phyloP scores from a whole-genome alignment of 2,797 vertebrate genomes.

The Malurus splendens region DNA sequence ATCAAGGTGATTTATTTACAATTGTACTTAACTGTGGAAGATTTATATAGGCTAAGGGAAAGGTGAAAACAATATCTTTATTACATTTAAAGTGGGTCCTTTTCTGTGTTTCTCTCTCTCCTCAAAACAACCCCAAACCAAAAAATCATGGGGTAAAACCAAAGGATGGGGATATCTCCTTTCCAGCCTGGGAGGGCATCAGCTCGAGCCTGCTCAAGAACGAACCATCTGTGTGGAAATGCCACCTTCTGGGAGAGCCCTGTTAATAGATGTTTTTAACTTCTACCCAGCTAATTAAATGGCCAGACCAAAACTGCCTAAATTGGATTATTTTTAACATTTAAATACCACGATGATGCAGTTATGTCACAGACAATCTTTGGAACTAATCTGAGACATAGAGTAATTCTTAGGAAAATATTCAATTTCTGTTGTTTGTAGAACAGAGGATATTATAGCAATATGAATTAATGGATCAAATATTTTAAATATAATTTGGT shows the following conservation, averaged over 20 bases:
- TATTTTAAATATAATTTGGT: not conserved
- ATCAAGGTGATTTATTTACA: not conserved
- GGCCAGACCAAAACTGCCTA: not conserved
- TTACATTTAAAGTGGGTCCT: not conserved
- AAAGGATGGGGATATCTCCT: not conserved
- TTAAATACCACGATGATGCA: not conserved
- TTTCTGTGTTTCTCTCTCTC: not conserved
- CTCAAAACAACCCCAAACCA: not conserved
- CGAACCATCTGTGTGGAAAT: constrained; percentile 13
- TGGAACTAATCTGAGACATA: not conserved
- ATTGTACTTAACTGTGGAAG: not conserved
- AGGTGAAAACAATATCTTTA: not conserved
- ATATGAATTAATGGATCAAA: not conserved
- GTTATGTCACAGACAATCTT: not conserved
- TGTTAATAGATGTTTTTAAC: not conserved
- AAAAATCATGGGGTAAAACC: not conserved
- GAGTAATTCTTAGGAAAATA: not conserved
- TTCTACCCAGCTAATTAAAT: constrained; percentile 6
- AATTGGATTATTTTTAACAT: not conserved
- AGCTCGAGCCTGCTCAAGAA: not conserved
- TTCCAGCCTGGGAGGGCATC: not conserved
- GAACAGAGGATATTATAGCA: not conserved
- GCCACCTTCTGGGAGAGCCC: not conserved
- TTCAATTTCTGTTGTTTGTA: not conserved
- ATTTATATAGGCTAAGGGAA: not conserved